These are phyloP conservation scores for Rhabdophis nuchalis DNA, from an alignment of 2,797 vertebrate species.

Conservation along the genomic window DNA sequence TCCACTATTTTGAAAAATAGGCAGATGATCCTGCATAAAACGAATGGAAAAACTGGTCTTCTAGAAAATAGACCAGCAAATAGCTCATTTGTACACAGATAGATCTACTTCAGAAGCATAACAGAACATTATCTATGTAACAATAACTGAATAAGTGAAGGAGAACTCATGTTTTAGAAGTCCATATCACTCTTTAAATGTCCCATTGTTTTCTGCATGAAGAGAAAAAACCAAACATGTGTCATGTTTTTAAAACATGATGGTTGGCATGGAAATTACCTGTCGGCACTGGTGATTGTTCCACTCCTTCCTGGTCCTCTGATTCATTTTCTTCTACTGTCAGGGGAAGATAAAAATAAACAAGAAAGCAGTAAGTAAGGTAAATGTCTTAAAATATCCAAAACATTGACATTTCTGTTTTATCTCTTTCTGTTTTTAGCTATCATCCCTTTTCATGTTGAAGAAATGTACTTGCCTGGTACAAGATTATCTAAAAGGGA, in stretches of 20 bases:
- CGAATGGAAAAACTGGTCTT: not conserved
- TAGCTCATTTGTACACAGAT: not conserved
- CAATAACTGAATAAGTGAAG: not conserved
- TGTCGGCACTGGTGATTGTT: constrained; percentile 82
- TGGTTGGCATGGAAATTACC: constrained; percentile 76
- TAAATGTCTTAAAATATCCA: constrained; percentile 35
- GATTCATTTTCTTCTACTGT: constrained; percentile 89
- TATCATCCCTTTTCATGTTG: constrained; percentile 31
- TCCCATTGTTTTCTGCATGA: constrained; percentile 19
- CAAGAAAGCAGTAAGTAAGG: constrained; percentile 64
- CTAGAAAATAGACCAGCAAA: not conserved
- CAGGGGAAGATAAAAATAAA: constrained; percentile 74
- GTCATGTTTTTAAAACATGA: constrained; percentile 46
- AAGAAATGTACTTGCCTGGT: constrained; percentile 22
- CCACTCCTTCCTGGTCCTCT: constrained; percentile 80
- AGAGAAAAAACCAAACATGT: constrained; percentile 49
- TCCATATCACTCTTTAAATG: constrained; percentile 16
- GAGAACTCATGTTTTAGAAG: not conserved
- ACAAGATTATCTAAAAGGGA: constrained; percentile 37
- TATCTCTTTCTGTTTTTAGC: constrained; percentile 35
- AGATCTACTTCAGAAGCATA: not conserved
- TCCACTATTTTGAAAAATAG: not conserved
- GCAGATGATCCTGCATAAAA: not conserved
- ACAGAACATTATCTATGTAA: not conserved
- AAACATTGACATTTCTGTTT: constrained; percentile 20